Evolutionary conservation across 2,113 vertebrate species (phyloP).

Genomic region (Chiloscyllium plagiosum): DNA sequence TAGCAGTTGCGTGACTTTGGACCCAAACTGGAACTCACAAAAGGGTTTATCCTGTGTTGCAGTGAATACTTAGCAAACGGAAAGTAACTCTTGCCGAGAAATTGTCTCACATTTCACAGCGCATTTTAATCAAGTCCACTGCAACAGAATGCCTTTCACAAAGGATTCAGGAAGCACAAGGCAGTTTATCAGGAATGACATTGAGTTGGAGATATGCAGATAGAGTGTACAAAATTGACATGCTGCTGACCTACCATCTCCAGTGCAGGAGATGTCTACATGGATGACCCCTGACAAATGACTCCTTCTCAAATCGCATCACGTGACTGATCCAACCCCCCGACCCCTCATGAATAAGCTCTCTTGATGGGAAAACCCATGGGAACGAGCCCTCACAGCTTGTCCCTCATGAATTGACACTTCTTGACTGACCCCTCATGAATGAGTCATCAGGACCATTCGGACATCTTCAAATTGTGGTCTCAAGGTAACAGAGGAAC

Average conservation of each 20-base stretch:
- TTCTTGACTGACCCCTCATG: neutral
- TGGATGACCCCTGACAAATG: neutral
- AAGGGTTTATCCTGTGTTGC: neutral
- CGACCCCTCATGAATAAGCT: neutral
- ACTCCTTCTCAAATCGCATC: neutral
- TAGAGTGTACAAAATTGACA: neutral
- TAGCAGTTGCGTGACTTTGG: too few relatives aligned
- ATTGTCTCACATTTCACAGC: neutral
- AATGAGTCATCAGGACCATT: neutral
- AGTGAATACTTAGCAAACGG: neutral
- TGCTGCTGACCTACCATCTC: neutral
- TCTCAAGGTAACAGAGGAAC: neutral
- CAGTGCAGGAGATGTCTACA: neutral
- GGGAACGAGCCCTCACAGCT: neutral
- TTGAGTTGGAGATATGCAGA: neutral
- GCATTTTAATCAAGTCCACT: neutral
- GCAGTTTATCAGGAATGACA: slow-evolving; percentile 2
- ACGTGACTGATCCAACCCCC: neutral
- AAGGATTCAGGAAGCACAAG: neutral
- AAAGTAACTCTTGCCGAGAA: neutral
- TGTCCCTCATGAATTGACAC: too few relatives aligned
- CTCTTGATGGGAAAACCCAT: neutral
- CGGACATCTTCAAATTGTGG: neutral
- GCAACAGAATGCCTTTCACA: neutral
- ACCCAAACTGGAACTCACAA: neutral